These are phyloP conservation scores for Coleophora deauratella DNA, from an alignment of 2,888 invertebrate genomes.

Conservation along the genomic window DNA sequence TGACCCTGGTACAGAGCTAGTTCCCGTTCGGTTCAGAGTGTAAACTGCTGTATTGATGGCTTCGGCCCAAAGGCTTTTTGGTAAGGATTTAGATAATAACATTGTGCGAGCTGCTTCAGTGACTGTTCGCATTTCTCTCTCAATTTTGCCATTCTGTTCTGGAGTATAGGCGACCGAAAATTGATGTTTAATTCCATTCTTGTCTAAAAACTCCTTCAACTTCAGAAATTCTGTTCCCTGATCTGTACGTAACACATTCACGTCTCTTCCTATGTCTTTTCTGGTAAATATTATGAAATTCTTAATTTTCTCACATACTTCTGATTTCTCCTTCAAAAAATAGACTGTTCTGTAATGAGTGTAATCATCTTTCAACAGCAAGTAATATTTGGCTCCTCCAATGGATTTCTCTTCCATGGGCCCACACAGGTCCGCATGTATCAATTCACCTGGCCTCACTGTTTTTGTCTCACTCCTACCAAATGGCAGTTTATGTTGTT, in stretches of 20 bases:
- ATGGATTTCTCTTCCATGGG: constrained; percentile 1
- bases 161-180: constrained; percentile 9
- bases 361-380: constrained; percentile 6
- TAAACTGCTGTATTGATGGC: constrained; percentile 4
- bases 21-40: constrained; percentile 5
- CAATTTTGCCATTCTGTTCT: constrained; percentile 9
- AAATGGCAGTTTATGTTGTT: neutral
- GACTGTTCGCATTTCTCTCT: constrained; percentile 10
- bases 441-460: neutral
- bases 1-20: constrained; percentile 8
- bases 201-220: constrained; percentile 9
- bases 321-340: constrained; percentile 14
- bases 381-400: constrained; percentile 1
- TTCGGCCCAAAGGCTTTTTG: constrained; percentile 15
- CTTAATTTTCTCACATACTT: no score
- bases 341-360: constrained; percentile 10
- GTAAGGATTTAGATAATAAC: constrained; percentile 4
- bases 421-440: constrained; percentile 1
- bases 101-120: constrained; percentile 10
- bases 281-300: constrained; percentile 13
- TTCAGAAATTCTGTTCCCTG: constrained; percentile 16
- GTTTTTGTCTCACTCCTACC: neutral
- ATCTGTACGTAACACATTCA: constrained; percentile 11
- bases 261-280: constrained; percentile 12
- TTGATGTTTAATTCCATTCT: constrained; percentile 5